Evolutionary conservation across 1,140 invertebrate species (phyloP), one percentile per base, ranked within the genome.

Genomic region (Wiebesia pumilae): DNA sequence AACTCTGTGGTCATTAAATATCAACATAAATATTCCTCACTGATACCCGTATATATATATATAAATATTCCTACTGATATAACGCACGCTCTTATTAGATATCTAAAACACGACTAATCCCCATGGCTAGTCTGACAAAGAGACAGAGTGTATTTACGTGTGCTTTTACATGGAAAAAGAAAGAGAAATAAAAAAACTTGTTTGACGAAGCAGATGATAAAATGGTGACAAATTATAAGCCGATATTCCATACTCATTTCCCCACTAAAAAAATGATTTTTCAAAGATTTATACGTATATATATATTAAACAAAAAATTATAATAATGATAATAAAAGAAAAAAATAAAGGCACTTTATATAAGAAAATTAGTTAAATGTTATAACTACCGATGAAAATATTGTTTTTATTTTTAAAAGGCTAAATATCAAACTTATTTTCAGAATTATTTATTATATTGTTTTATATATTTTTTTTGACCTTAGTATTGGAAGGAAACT

Each of bases 41-140:
- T 81, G 84, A 86, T 86, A 86, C 30, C n/a, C 38, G 84, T 81
- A 79, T n/a, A n/a, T n/a, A n/a, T n/a, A n/a, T n/a, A n/a, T 77
- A 81, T 81, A 75, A 81, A 79, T 86, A 69, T 79, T 86, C 75
- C 81, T 58, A 33, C 24, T 73, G 84, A 81, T 81, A 80, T 65
- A 81, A 16, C 62, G 16, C 30, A n/a, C n/a, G 16, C 35, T 58
- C 43, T 54, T 77, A 71, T 33, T 62, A 75, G 35, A 73, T 78
- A 78, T 85, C 78, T 58, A n/a, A 85, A 80, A 40, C 24, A 69
- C 30, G 43, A 62, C 19, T 75, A 54, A 27, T 67, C 81, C 67
- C 82, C 33, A 16, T 54, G 35, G 27, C 54, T 7, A 30, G 54
- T 58, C 9, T 35, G 14, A 62, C 33, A 35, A 16, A 62, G 51